Conservation (phyloP, 2,888 invertebrate species). For the Caradrina clavipalpis region DNA sequence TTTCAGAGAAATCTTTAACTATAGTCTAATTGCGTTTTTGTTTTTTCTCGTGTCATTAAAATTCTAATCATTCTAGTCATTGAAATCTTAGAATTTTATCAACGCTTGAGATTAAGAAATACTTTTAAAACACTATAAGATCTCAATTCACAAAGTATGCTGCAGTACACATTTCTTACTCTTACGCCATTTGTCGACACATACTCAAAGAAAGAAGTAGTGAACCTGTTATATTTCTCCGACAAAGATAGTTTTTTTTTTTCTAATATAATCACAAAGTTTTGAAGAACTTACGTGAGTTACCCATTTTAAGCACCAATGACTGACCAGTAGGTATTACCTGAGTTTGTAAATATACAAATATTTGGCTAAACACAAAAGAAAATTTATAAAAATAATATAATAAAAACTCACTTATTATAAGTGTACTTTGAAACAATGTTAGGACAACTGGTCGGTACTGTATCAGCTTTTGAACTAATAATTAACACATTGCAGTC, state of each 20-base stretch:
- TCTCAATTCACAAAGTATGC: no score
- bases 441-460: constrained; percentile 5
- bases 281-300: constrained; percentile 42
- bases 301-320: constrained; percentile 45
- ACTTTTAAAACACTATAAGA: no score
- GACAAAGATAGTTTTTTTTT: neutral
- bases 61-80: no score
- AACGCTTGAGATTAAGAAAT: no score
- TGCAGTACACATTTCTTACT: no score
- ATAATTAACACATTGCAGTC: neutral
- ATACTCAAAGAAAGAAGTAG: neutral
- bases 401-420: constrained; percentile 39
- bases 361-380: constrained; percentile 5
- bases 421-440: constrained; percentile 15
- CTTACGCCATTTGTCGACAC: neutral
- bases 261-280: neutral
- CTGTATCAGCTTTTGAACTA: constrained; percentile 25
- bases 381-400: neutral
- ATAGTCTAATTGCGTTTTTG: no score
- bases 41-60: no score
- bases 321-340: neutral
- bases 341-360: neutral
- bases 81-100: no score
- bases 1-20: no score
- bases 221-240: neutral